Evolutionary conservation across 2,888 invertebrate genomes (phyloP).

Genomic region (Danaus chrysippus): DNA sequence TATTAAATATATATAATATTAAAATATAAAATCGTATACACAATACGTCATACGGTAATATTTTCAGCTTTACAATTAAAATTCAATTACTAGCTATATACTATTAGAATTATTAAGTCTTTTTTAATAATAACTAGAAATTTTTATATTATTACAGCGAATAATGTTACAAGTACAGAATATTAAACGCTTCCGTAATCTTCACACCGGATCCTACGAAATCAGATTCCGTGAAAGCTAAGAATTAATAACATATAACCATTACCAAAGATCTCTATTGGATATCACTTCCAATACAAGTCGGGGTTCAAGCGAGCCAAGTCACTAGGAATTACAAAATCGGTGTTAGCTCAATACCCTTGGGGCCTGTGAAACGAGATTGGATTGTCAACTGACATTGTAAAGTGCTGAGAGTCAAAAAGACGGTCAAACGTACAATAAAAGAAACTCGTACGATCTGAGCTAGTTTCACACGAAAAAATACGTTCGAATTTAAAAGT

Average conservation of each 20-base stretch:
- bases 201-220: not conserved
- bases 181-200: not conserved
- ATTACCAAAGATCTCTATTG: not conserved
- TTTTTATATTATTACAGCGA: not conserved
- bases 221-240: not conserved
- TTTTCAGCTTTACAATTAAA: no score
- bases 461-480: not conserved
- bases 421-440: constrained; percentile 8
- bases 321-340: constrained; percentile 10
- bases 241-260: constrained; percentile 2
- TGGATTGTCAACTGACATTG: constrained; percentile 44
- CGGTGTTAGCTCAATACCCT: constrained; percentile 27
- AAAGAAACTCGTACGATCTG: not conserved
- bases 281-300: not conserved
- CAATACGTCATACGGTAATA: no score
- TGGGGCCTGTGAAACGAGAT: constrained; percentile 44
- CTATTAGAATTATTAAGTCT: no score
- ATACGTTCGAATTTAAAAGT: not conserved
- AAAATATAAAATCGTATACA: no score
- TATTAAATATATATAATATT: no score
- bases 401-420: constrained; percentile 18
- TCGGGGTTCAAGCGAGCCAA: not conserved
- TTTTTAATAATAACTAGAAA: no score
- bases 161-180: not conserved
- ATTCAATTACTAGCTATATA: no score